phyloP scores from a whole-genome alignment of 2,888 invertebrate species.

The Platycheirus albimanus region DNA sequence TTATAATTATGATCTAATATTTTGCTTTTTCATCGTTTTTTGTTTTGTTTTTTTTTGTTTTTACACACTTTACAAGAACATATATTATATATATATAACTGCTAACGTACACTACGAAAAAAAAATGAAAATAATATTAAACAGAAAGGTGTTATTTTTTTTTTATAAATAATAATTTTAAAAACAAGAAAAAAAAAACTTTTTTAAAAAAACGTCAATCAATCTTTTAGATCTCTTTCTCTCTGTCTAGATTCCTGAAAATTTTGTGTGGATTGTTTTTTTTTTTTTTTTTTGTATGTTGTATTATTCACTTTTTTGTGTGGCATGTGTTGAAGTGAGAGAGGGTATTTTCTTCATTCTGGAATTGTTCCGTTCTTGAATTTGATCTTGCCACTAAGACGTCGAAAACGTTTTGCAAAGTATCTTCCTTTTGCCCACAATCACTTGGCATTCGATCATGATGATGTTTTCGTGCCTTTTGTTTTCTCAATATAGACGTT shows the following conservation, averaged over 20 bases:
- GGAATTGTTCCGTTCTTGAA: conserved; percentile 76
- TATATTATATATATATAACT: conserved; percentile 65
- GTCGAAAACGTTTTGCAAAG: conserved; percentile 77
- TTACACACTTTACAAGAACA: conserved; percentile 72
- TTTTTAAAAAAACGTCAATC: conserved; percentile 51
- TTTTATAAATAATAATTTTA: conserved; percentile 62
- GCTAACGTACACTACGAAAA: conserved; percentile 63
- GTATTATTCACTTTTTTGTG: conserved; percentile 13
- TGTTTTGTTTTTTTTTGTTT: conserved; percentile 44
- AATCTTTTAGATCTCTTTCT: conserved; percentile 63
- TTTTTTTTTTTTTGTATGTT: conserved; percentile 19
- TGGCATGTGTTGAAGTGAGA: conserved; percentile 22
- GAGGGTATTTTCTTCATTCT: conserved; percentile 69
- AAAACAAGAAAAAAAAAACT: conserved; percentile 46
- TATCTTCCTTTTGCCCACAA: conserved; percentile 77
- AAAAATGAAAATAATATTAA: conserved; percentile 29
- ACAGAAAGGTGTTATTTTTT: conserved; percentile 31
- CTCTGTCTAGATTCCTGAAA: conserved; percentile 66
- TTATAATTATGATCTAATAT: conserved; percentile 41
- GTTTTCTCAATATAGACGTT: conserved; percentile 78
- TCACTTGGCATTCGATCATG: conserved; percentile 78
- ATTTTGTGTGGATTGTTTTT: conserved; percentile 54
- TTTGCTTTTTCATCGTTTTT: conserved; percentile 40
- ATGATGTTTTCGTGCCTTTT: conserved; percentile 75
- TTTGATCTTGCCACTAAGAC: conserved; percentile 75